Evolutionary conservation across 2,888 invertebrate species (phyloP), one percentile per base, ranked within the genome.

Genomic region (Onthophagus sagittarius): DNA sequence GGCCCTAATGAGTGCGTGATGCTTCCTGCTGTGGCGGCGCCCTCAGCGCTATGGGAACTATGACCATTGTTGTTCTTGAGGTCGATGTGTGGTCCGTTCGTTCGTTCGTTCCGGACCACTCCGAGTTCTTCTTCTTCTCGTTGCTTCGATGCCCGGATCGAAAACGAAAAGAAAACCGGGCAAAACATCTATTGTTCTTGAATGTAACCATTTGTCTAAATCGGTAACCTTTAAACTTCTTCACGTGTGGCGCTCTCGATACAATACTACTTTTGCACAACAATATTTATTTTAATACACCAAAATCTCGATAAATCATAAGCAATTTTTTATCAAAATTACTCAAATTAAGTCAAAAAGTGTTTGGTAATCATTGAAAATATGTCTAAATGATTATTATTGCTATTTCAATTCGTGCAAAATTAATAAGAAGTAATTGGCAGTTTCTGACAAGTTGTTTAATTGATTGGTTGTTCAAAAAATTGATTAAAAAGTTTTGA

Each of bases 1-100:
- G 81, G 81, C 78, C 82, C 82, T 84, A 84, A 84, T 84, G 84
- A 84, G 83, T 84, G 83, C 84, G 84, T 84, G 84, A 82, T 74
- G 82, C 77, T 76, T 79, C 84, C 82, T 76, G 84, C 83, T 82
- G 84, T 75, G 81, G 77, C 78, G 78, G 79, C 79, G 77, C 78
- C 78, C 78, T 79, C 78, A 79, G 79, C 72, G 72, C 76, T 76
- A 74, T 79, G 79, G 79, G 80, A 81, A 82, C 79, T 78, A 78
- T 79, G 79, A 78, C 81, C 79, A 82, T 81, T 82, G 80, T 81
- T 81, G 78, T 78, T 77, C 77, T 76, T 23, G 75, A 77, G 77
- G 78, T 77, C 79, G 77, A 82, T 82, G 82, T 82, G 82, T 82
- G 82, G 82, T 82, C 82, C 80, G 81, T 79, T 81, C 81, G 79